Percentiles rank a stretch among this genome's conserved stretches.
phyloP scores from a whole-genome alignment of 2,113 vertebrate species.

The Chloebia gouldiae region DNA sequence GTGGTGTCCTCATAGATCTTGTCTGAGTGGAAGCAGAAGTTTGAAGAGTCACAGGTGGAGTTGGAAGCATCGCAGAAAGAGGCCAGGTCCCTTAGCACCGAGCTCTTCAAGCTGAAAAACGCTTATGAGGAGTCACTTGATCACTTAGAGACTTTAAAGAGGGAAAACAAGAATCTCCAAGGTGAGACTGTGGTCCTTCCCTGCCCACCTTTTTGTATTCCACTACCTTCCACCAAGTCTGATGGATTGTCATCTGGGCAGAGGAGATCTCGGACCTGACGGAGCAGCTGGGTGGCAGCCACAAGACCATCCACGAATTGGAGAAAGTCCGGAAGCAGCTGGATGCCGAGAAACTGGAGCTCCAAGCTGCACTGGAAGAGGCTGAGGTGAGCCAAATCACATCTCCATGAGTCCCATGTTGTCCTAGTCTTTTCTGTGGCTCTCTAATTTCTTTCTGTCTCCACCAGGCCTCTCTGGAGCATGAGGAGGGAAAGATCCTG shows the following conservation, averaged over 20 bases:
- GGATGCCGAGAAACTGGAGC: slow-evolving; percentile 87
- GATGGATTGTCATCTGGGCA: fast-evolving
- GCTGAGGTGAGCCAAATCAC: slow-evolving; percentile 76
- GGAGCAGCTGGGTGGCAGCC: slow-evolving; percentile 83
- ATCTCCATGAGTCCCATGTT: no score
- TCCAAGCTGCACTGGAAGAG: slow-evolving; percentile 87
- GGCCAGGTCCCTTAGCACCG: slow-evolving; percentile 85
- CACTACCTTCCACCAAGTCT: background rate
- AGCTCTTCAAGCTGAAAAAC: slow-evolving; percentile 92
- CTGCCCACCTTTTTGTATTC: fast-evolving
- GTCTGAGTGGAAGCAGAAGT: slow-evolving; percentile 93
- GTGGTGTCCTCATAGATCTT: slow-evolving; percentile 50
- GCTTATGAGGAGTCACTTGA: slow-evolving; percentile 91
- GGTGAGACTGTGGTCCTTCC: background rate
- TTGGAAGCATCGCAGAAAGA: slow-evolving; percentile 91
- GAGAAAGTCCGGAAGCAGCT: slow-evolving; percentile 88
- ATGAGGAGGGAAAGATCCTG: slow-evolving; percentile 92
- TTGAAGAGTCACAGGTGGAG: slow-evolving; percentile 88
- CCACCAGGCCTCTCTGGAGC: slow-evolving; percentile 85
- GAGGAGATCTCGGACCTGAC: slow-evolving; percentile 91
- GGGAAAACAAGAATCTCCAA: slow-evolving; percentile 79
- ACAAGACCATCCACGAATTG: slow-evolving; percentile 85
- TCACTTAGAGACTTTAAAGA: slow-evolving; percentile 81
- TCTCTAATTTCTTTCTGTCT: background rate
- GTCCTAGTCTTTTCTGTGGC: background rate